Base-by-base conservation (phyloP, 2,113 vertebrate genomes). In the Sinocyclocheilus anophthalmus region DNA sequence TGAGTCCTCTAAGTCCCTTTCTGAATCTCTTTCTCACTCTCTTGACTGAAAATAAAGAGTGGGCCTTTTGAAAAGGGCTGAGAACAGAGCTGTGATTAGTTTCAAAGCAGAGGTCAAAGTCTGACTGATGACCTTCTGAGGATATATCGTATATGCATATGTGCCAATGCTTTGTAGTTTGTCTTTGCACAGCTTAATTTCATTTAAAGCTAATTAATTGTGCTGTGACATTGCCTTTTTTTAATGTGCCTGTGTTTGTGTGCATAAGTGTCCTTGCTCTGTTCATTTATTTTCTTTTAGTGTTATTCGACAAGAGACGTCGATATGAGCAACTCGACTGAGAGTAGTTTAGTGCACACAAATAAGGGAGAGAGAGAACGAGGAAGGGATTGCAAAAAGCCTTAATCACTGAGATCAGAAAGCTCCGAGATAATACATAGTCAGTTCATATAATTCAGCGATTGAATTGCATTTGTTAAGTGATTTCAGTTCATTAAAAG, bases 261-360 rank as follows among this genome's bases (percentile, higher is more conserved):
- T 57, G 18, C 6, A 20, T 30, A 69, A 70, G 75, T 55, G 22
- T 67, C 24, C 16, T 53, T n/a, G 57, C n/a, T 55, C 13, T 72
- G 50, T 81, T 75, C 14, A 33, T 65, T 65, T 84, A 67, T 67
- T 45, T 63, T 67, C 50, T 24, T 77, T 65, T 37, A 69, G 55
- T 78, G 59, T 12, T 59, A n/a, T 76, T 77, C 50, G 24, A 61
- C 78, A 53, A 18, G 57, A 69, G 85, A 50, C 69, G 42, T 50
- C 24, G 48, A 75, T 76, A 63, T 37, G 53, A 61, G 72, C 85
- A 69, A 13, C 59, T 76, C 48, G 33, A 53, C 53, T 39, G 57
- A 86, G 33, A 81, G 85, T 61, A 22, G 67, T 72, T 72, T 83
- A 75, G 76, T 77, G 87, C 79, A 33, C 79, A 78, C 39, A 67